Evolutionary conservation across 2,113 vertebrate species (phyloP).

Genomic region (Galbula dea): DNA sequence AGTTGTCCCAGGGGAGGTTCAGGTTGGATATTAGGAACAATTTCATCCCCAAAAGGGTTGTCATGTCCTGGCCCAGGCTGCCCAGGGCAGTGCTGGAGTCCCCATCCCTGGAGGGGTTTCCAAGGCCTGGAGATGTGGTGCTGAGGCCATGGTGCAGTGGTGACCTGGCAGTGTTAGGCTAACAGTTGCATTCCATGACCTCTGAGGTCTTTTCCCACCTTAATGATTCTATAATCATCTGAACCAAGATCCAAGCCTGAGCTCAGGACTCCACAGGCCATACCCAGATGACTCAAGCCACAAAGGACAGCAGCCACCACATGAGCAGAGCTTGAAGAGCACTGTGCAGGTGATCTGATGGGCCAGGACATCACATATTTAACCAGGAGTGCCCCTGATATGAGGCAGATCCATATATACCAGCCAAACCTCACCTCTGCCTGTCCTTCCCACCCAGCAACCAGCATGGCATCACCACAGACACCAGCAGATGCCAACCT

Average conservation of each 20-base stretch:
- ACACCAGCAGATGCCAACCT: not conserved
- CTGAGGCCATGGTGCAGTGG: too few relatives aligned
- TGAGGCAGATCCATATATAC: not conserved
- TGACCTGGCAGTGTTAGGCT: too few relatives aligned
- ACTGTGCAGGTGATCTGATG: accelerated
- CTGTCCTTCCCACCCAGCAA: not conserved
- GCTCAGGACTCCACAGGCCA: not conserved
- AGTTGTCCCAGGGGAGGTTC: too few relatives aligned
- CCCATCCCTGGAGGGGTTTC: too few relatives aligned
- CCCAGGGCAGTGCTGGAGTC: too few relatives aligned
- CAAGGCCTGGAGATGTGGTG: too few relatives aligned
- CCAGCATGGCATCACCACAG: not conserved
- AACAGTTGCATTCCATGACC: too few relatives aligned
- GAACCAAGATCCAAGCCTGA: not conserved
- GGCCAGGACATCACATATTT: accelerated
- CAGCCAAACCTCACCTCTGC: accelerated
- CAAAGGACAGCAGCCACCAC: accelerated
- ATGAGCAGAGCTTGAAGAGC: not conserved
- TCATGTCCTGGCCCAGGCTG: too few relatives aligned
- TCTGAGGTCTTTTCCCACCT: too few relatives aligned
- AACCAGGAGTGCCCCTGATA: not conserved
- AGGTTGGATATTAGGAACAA: too few relatives aligned
- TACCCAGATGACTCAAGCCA: not conserved
- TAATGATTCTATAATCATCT: not conserved
- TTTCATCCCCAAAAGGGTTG: too few relatives aligned